Conservation (phyloP, 2,888 invertebrate species). For the Eupithecia pulchellata region DNA sequence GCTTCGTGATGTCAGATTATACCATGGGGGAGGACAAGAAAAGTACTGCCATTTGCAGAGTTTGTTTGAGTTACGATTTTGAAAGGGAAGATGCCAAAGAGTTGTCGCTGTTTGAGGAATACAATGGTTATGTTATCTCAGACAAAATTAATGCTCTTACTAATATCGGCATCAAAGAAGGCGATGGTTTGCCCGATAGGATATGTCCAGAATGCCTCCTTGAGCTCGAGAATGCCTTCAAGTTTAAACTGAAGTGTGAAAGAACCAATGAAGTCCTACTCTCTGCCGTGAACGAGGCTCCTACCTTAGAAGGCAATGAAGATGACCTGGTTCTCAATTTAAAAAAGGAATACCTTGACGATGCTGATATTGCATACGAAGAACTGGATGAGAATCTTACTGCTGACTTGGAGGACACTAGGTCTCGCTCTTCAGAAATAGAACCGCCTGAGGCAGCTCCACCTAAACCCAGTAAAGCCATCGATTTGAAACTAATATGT, state of each 20-base stretch:
- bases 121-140: constrained; percentile 58
- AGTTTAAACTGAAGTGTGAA: constrained; percentile 70
- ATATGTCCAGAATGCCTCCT: constrained; percentile 69
- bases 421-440: constrained; percentile 2
- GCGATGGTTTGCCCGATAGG: constrained; percentile 67
- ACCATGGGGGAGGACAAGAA: constrained; percentile 45
- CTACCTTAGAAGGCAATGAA: constrained; percentile 1
- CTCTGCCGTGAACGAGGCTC: constrained; percentile 30
- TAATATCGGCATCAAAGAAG: constrained; percentile 60
- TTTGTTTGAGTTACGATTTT: too few relatives aligned
- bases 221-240: constrained; percentile 65
- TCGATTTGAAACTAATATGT: constrained; percentile 59
- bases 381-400: constrained; percentile 23
- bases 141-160: constrained; percentile 66
- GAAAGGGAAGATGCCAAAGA: constrained; percentile 46
- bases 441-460: neutral
- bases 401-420: constrained; percentile 13
- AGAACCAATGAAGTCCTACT: constrained; percentile 59
- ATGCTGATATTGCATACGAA: constrained; percentile 13
- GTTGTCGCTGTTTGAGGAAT: constrained; percentile 65
- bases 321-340: neutral
- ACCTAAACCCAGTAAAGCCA: constrained; percentile 46
- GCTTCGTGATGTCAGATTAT: too few relatives aligned
- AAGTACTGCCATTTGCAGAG: constrained; percentile 50
- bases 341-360: constrained; percentile 28